These are phyloP conservation scores for Micropoecilia bifurca DNA, from an alignment of 2,797 vertebrate genomes.

Conservation along the genomic window DNA sequence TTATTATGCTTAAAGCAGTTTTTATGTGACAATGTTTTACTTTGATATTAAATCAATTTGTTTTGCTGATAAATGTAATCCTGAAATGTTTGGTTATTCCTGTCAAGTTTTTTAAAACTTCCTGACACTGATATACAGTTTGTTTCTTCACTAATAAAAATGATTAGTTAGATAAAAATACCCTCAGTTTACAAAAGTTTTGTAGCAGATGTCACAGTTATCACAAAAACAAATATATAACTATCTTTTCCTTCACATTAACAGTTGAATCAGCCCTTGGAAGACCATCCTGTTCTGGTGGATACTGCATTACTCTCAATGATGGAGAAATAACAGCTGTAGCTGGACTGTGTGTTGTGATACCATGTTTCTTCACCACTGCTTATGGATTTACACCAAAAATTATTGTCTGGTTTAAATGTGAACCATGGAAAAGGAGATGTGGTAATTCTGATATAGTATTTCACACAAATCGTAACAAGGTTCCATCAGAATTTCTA, in stretches of 20 bases:
- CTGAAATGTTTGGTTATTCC: background rate
- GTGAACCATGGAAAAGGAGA: rapidly evolving
- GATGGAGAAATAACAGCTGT: constrained; percentile 31
- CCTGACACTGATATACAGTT: background rate
- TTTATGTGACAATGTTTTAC: background rate
- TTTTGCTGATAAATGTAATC: background rate
- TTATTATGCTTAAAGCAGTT: background rate
- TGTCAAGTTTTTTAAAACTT: background rate
- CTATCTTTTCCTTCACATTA: background rate
- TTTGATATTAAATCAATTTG: background rate
- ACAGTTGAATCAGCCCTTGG: background rate
- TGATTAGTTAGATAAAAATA: background rate
- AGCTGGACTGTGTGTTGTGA: constrained; percentile 51
- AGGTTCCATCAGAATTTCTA: background rate
- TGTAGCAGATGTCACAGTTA: background rate
- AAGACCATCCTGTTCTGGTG: rapidly evolving
- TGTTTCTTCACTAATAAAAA: background rate
- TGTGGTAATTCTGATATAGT: constrained; percentile 10
- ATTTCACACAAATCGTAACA: background rate
- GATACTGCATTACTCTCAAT: constrained; percentile 33
- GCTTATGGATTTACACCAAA: rapidly evolving
- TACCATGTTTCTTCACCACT: constrained; percentile 41
- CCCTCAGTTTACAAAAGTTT: background rate
- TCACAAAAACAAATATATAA: background rate
- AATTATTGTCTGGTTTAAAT: constrained; percentile 45